Percentiles rank a stretch among this genome's conserved stretches.
These are phyloP conservation scores for Anastrepha obliqua DNA, from an alignment of 1,140 invertebrate genomes.

Conservation along the genomic window DNA sequence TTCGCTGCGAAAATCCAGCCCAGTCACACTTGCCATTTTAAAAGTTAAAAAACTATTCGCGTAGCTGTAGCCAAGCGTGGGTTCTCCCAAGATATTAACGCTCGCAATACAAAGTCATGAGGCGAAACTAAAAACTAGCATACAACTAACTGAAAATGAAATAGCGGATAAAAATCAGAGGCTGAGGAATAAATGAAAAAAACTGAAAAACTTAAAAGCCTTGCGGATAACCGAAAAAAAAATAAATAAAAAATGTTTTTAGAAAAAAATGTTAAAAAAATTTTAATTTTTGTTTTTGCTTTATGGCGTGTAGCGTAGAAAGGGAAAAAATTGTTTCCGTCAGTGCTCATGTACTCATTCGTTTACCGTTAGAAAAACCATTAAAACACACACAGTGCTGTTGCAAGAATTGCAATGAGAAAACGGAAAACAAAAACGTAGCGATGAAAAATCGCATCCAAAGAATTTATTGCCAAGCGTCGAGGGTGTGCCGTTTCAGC, in stretches of 20 bases:
- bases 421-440: neutral
- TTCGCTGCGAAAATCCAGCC: neutral
- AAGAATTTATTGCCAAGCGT: constrained; percentile 40
- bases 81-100: neutral
- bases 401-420: neutral
- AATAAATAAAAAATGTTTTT: neutral
- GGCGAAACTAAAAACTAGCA: neutral
- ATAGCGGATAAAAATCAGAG: neutral
- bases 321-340: constrained; percentile 8
- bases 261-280: neutral
- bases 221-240: constrained; percentile 1
- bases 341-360: neutral
- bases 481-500: constrained; percentile 19
- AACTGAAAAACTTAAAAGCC: neutral
- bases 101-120: neutral
- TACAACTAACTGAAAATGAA: neutral
- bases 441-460: neutral
- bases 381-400: neutral
- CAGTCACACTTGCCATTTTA: neutral
- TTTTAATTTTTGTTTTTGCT: neutral
- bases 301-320: neutral
- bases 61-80: neutral
- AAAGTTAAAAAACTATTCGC: neutral
- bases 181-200: neutral
- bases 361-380: neutral